These are phyloP conservation scores for Isichthys henryi DNA, from an alignment of 2,113 vertebrate species.

Conservation along the genomic window DNA sequence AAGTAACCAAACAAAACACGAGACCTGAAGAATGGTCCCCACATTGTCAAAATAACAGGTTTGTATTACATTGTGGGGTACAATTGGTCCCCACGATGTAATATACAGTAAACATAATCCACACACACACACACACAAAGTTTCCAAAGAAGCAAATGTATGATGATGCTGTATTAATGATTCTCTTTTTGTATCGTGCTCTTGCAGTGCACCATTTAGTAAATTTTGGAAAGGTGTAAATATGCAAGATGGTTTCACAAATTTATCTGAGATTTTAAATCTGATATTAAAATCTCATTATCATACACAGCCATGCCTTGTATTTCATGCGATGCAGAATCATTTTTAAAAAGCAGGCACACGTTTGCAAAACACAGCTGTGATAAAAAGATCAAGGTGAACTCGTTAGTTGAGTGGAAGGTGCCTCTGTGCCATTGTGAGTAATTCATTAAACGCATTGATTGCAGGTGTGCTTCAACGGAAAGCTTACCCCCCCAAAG, in stretches of 20 bases:
- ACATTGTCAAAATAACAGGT: too few relatives aligned
- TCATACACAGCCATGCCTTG: background rate
- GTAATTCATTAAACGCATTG: background rate
- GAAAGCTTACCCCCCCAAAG: background rate
- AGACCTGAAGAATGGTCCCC: too few relatives aligned
- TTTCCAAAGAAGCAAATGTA: background rate
- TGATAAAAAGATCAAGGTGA: background rate
- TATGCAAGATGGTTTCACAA: background rate
- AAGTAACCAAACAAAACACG: too few relatives aligned
- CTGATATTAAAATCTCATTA: background rate
- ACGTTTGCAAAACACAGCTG: background rate
- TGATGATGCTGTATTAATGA: background rate
- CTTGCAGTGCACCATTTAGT: background rate
- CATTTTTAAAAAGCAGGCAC: background rate
- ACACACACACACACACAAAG: background rate
- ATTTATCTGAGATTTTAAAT: background rate
- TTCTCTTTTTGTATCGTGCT: background rate
- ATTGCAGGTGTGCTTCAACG: background rate
- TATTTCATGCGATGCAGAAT: background rate
- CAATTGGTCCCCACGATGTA: too few relatives aligned
- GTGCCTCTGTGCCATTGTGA: background rate
- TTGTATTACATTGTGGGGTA: too few relatives aligned
- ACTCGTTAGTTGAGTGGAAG: background rate
- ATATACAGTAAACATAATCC: too few relatives aligned
- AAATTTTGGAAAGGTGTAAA: background rate